phyloP scores from a whole-genome alignment of 2,888 invertebrate genomes.

The Muschampia staudingeri region DNA sequence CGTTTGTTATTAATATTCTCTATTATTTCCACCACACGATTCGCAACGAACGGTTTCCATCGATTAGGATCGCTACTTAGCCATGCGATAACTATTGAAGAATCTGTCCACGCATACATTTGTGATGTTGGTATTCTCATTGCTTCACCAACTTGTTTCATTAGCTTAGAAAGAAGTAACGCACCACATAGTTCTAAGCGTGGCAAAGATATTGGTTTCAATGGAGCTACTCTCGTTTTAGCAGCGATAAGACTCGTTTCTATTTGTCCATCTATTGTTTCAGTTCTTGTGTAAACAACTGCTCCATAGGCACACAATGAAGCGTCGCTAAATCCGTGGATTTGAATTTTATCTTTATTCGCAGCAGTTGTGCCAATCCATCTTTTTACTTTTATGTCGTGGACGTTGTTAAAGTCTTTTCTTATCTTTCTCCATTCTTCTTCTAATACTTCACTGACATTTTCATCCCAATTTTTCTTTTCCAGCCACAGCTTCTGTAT shows the following conservation, averaged over 20 bases:
- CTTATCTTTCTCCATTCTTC: slow-evolving; percentile 59
- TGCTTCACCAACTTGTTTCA: slow-evolving; percentile 56
- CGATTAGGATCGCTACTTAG: no score
- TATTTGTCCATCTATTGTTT: not conserved
- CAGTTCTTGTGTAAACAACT: not conserved
- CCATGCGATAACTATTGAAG: no score
- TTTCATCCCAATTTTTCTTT: slow-evolving; percentile 45
- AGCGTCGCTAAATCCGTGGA: slow-evolving; percentile 27
- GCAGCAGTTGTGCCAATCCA: slow-evolving; percentile 4
- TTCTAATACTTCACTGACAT: slow-evolving; percentile 43
- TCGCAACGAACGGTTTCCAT: no score
- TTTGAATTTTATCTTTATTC: not conserved
- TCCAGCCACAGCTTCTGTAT: slow-evolving; percentile 65
- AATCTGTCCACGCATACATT: slow-evolving; percentile 49
- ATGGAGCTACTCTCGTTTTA: slow-evolving; percentile 57
- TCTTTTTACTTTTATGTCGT: slow-evolving; percentile 1
- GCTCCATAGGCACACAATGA: not conserved
- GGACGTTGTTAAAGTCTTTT: not conserved
- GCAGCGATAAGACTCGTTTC: slow-evolving; percentile 42
- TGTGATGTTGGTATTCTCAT: slow-evolving; percentile 47
- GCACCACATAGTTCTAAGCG: slow-evolving; percentile 62
- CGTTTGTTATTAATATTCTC: not conserved
- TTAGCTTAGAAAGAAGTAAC: slow-evolving; percentile 57
- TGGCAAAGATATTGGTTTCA: slow-evolving; percentile 52
- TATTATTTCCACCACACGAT: no score